Conservation (phyloP, 2,888 invertebrate species). For the Melieria omissa region DNA sequence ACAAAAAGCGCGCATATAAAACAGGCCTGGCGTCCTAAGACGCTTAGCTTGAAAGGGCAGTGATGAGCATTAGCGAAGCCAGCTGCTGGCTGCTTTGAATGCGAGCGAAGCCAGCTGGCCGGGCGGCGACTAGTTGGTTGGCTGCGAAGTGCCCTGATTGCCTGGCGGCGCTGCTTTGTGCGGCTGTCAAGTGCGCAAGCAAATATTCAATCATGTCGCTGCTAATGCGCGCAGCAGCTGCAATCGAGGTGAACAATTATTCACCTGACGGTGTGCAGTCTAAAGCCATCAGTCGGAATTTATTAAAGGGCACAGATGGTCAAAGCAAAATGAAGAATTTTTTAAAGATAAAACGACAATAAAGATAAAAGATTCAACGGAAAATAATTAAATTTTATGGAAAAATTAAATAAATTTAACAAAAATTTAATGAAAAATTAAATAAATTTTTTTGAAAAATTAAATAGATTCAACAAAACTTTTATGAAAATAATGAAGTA, state of each 20-base stretch:
- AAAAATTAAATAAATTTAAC: background rate
- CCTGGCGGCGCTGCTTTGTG: background rate
- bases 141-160: too few relatives aligned
- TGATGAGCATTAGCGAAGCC: too few relatives aligned
- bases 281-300: background rate
- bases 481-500: background rate
- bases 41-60: too few relatives aligned
- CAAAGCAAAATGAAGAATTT: background rate
- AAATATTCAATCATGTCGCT: too few relatives aligned
- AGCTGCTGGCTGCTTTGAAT: too few relatives aligned
- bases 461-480: background rate
- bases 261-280: too few relatives aligned
- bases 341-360: background rate
- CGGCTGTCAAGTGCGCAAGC: constrained; percentile 24
- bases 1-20: too few relatives aligned
- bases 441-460: background rate
- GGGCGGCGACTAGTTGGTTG: too few relatives aligned
- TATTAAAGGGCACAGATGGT: background rate
- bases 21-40: too few relatives aligned
- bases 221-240: too few relatives aligned
- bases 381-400: background rate
- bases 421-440: background rate
- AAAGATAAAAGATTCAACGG: background rate
- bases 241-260: too few relatives aligned
- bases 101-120: too few relatives aligned